Conservation (phyloP, 1,140 invertebrate genomes). For the Atta colombica region DNA sequence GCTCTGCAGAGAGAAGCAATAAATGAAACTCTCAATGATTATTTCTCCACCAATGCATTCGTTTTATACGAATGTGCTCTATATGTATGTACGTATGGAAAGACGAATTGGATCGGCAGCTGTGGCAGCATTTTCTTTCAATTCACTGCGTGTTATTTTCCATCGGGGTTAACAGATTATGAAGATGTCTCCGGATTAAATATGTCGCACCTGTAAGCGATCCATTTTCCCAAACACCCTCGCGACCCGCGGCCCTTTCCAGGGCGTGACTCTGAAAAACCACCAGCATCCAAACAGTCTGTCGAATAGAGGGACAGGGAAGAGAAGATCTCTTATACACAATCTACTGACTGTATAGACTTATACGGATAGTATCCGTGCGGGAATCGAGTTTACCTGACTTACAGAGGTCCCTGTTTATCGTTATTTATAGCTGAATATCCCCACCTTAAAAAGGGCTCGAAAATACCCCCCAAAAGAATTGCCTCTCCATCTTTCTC, state of each 20-base stretch:
- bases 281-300: conserved; percentile 81
- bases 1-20: neutral
- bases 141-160: conserved; percentile 52
- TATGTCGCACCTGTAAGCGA: conserved; percentile 68
- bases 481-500: conserved; percentile 54
- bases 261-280: conserved; percentile 86
- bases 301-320: neutral
- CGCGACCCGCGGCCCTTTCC: conserved; percentile 69
- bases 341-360: conserved; percentile 22
- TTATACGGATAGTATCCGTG: conserved; percentile 68
- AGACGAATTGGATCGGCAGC: conserved; percentile 30
- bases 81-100: conserved; percentile 23
- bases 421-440: conserved; percentile 83
- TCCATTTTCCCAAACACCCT: conserved; percentile 73
- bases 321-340: conserved; percentile 34
- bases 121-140: neutral
- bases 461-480: conserved; percentile 51
- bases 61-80: neutral
- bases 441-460: conserved; percentile 23
- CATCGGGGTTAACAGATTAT: conserved; percentile 81
- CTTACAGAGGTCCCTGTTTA: conserved; percentile 84
- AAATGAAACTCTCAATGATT: conserved; percentile 1
- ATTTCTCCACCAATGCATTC: neutral
- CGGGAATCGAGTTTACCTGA: conserved; percentile 83
- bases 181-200: conserved; percentile 81